These are phyloP conservation scores for Anguilla obscura DNA, from an alignment of 2,797 vertebrate genomes.

Conservation along the genomic window DNA sequence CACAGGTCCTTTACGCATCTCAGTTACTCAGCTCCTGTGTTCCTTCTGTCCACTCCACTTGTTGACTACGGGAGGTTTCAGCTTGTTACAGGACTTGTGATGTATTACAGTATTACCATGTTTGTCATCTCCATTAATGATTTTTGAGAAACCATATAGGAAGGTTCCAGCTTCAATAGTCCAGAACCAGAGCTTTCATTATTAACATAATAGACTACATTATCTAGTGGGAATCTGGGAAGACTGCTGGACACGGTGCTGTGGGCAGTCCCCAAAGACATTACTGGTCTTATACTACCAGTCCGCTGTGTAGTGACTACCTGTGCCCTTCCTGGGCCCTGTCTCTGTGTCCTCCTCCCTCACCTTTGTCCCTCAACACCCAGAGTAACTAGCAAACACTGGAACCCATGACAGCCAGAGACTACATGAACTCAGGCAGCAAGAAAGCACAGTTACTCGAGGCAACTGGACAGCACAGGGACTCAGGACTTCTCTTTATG, in stretches of 20 bases:
- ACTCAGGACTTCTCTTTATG: slow-evolving; percentile 19
- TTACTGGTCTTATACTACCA: not conserved
- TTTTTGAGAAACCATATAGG: too few species aligned
- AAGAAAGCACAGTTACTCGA: not conserved
- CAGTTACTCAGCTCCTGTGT: not conserved
- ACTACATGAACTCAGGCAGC: not conserved
- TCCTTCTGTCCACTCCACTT: not conserved
- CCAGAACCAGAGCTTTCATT: too few species aligned
- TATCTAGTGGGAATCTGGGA: not conserved
- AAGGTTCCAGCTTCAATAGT: too few species aligned
- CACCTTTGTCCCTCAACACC: slow-evolving; percentile 40
- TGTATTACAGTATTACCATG: not conserved
- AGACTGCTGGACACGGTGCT: not conserved
- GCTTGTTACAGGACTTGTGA: not conserved
- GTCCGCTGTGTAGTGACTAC: not conserved
- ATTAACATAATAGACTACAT: too few species aligned
- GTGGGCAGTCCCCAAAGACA: not conserved
- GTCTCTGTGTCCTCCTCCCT: not conserved
- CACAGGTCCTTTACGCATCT: not conserved
- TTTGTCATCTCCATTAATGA: not conserved
- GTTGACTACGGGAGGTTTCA: not conserved
- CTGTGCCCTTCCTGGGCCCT: not conserved
- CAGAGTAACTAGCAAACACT: not conserved
- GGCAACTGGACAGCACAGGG: not conserved
- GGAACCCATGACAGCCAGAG: not conserved